phyloP scores from a whole-genome alignment of 2,113 vertebrate genomes.

The Orycteropus afer region DNA sequence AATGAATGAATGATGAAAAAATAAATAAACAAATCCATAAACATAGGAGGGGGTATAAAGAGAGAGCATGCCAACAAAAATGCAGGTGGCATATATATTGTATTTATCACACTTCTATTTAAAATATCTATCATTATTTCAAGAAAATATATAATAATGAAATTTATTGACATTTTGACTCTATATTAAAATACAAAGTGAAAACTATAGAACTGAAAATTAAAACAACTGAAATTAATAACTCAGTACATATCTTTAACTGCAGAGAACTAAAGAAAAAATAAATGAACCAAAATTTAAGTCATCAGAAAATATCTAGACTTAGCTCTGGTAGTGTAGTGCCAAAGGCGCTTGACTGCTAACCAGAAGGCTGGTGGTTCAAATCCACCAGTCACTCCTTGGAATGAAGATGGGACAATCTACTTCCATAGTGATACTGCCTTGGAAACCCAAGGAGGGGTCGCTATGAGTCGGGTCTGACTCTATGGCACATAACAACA shows the following conservation, averaged over 20 bases:
- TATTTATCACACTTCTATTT: background rate
- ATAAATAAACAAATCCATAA: background rate
- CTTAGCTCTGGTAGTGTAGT: no score
- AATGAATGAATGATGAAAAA: background rate
- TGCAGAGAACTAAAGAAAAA: background rate
- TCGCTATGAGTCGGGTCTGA: no score
- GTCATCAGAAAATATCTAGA: background rate
- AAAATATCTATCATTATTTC: background rate
- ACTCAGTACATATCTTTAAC: background rate
- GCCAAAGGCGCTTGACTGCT: no score
- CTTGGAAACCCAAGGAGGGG: no score
- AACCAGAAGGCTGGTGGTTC: no score
- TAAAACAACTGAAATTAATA: background rate
- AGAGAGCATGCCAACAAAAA: background rate
- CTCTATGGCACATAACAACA: no score
- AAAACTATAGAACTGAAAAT: background rate
- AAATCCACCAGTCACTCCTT: no score
- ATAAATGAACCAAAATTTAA: background rate
- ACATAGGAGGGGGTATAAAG: background rate
- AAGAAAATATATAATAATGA: background rate
- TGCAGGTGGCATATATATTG: background rate
- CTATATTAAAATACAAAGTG: background rate
- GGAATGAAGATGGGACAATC: no score
- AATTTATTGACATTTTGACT: background rate
- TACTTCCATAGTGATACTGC: no score